Conservation (phyloP, 2,113 vertebrate genomes). For the Climacteris rufus region DNA sequence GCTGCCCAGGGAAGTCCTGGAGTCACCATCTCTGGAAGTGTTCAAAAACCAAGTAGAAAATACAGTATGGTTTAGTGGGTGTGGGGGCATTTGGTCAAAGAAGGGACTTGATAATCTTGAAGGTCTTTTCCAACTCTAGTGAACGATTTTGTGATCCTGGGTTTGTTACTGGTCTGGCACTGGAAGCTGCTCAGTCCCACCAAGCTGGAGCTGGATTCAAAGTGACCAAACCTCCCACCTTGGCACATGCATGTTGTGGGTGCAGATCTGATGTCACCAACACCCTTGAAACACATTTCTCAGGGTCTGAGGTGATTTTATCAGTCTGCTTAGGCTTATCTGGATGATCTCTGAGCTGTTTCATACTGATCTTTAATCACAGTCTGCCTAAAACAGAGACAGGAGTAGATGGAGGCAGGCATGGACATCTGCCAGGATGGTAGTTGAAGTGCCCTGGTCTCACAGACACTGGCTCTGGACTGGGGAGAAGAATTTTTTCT, state of each 20-base stretch:
- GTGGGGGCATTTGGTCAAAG: neutral
- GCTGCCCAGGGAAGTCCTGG: neutral
- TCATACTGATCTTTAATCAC: neutral
- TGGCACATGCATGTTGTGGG: neutral
- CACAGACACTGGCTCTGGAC: neutral
- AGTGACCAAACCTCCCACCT: neutral
- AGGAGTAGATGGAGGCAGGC: neutral
- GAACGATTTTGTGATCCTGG: neutral
- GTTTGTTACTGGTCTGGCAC: neutral
- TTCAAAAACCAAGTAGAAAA: neutral
- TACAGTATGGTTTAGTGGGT: neutral
- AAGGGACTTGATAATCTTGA: no score
- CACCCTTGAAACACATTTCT: neutral
- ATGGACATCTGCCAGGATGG: accelerated
- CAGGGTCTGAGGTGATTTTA: neutral
- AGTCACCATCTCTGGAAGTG: no score
- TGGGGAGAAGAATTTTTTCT: neutral
- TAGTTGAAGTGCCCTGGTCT: neutral
- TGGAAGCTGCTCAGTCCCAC: neutral
- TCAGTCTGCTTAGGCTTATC: neutral
- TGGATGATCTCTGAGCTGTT: neutral
- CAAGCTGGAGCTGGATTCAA: neutral
- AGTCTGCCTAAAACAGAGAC: neutral
- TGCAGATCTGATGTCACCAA: neutral
- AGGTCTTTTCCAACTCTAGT: neutral